Conservation (phyloP, 2,797 vertebrate species). For the Gallinago solitaria region DNA sequence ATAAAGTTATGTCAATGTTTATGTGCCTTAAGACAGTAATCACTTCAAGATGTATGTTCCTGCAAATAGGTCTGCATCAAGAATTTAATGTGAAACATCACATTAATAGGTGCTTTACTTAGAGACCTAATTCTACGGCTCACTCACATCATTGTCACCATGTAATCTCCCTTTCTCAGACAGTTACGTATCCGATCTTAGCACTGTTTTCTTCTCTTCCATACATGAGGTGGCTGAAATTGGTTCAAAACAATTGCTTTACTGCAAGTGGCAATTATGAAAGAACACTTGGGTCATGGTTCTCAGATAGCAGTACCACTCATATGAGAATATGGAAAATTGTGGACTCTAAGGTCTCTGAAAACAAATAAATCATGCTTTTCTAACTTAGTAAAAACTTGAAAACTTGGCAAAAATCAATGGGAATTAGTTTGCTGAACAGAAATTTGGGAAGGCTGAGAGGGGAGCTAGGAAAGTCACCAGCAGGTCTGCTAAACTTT, state of each 20-base stretch:
- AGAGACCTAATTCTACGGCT: neutral
- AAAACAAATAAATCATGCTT: neutral
- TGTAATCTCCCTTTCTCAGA: neutral
- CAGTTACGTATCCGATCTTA: neutral
- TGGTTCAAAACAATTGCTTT: neutral
- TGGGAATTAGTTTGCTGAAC: neutral
- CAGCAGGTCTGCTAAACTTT: conserved; percentile 27
- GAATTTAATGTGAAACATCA: neutral
- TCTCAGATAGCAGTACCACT: neutral
- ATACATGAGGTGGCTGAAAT: neutral
- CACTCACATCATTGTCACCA: neutral
- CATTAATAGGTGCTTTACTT: neutral
- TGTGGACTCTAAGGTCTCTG: neutral
- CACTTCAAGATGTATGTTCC: neutral
- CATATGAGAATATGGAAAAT: neutral
- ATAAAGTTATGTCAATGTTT: neutral
- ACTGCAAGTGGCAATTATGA: neutral
- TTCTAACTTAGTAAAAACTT: neutral
- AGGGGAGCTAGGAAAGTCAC: conserved; percentile 8
- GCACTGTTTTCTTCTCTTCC: neutral
- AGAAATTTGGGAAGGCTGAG: neutral
- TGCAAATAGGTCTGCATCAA: neutral
- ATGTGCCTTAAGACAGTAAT: neutral
- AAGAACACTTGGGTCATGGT: neutral
- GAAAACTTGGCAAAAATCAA: neutral